Evolutionary conservation across 2,797 vertebrate genomes (phyloP), one percentile per base, ranked within the genome.

Genomic region (Eleutherodactylus coqui): DNA sequence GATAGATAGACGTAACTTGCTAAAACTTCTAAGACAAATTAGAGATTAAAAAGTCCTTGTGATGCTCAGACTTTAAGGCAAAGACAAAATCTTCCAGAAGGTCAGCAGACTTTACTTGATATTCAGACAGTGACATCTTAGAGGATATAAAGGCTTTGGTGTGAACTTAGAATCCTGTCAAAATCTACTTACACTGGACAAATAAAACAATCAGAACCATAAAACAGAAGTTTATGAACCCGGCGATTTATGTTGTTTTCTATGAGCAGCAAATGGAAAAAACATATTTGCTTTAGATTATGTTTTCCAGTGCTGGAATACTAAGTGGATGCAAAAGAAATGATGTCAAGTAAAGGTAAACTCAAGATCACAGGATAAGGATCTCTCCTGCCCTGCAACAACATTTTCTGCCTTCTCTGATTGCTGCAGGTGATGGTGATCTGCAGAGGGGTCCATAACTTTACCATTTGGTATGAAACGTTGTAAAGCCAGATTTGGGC

Each of bases 231-330:
- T 58, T 58, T 58, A 58, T n/a, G 55, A 58, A 58, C 27, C 27
- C n/a, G 10, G 6, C n/a, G 13, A 62, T 62, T 62, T 62, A 62
- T 32, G 58, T 29, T 62, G 58, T 62, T 62, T 62, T 62, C 58
- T 62, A 62, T 62, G 19, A 62, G 58, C 58, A 62, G 58, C 27
- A 62, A 62, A 62, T 24, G 58, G 27, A 62, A 62, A 29, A 29
- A 62, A 32, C 58, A 32, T 62, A 62, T 62, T 62, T 62, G 27
- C 58, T 62, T 62, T 62, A 62, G n/a, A 62, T 62, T 32, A 62
- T 0, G 55, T 62, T 62, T 32, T 14, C 3, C 27, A 62, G 27
- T 1, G 19, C 27, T 29, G 55, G 27, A 62, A 62, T 62, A 32
- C 14, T 62, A 62, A 62, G 58, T 14, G 16, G 58, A 62, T 62